Evolutionary conservation across 1,140 invertebrate genomes (phyloP), one percentile per base, ranked within the genome.

Genomic region (Drosophila nebulosa): DNA sequence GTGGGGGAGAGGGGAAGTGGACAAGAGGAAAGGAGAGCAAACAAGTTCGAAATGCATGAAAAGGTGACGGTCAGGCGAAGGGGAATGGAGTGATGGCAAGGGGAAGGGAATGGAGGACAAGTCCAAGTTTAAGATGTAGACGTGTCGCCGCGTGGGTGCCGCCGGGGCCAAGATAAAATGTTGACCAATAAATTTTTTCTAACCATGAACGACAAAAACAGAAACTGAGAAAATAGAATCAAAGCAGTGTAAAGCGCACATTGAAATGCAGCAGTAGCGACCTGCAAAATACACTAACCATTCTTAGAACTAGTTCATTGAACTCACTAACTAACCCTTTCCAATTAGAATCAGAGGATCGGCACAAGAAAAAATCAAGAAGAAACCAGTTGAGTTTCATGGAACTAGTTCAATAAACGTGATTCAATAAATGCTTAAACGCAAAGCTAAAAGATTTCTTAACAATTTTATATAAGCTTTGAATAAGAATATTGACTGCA

Each of bases 171-270:
- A 84, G 81, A 80, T 84, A 77, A 80, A 80, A 86, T 86, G 80
- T 84, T 84, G 80, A 70, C 80, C 81, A 84, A 84, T 86, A 84
- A 84, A 84, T 84, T 85, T 3, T 3, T 77, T 75, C 62, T 85
- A 77, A 79, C 80, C 72, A 85, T 84, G 77, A 76, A 85, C 70
- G 70, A 67, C 32, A 57, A 61, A 46, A 62, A 63, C 72, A 73
- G 4, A 26, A 26, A 26, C 24, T 3, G 61, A 73, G 52, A 36
- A 56, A 16, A 42, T 7, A 60, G 64, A 71, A 42, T 32, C 16
- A 61, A 52, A 32, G 2, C n/a, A n/a, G 4, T 24, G 24, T 24
- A 4, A 24, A 24, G 24, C 24, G 24, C 2, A 4, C 4, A 24
- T 24, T 24, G 4, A 24, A 24, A 24, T n/a, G n/a, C n/a, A n/a